Base-by-base conservation (phyloP, 2,888 invertebrate species). In the Trissoscelio sp. region DNA sequence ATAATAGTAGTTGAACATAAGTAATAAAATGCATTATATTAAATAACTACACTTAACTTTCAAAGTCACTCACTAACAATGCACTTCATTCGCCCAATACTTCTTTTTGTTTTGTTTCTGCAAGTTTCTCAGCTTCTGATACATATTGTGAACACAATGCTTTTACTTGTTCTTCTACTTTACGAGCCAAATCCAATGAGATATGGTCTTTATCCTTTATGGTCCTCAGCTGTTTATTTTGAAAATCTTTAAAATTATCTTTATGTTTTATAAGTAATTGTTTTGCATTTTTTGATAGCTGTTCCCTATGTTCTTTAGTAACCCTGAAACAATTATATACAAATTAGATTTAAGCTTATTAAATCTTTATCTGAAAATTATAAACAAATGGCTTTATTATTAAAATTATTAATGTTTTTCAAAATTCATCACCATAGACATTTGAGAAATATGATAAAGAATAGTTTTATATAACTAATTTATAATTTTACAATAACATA, bases 221-320 rank as follows among this genome's bases (percentile, higher is more conserved):
- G 86, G 94, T 94, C 87, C 95, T 96, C 0, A 95, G 91, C 75
- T 93, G 94, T 82, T 94, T 94, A 87, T 94, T 95, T 88, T 97
- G 96, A 0, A 96, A 92, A 80, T 96, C 95, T 89, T 95, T 95
- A 62, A 98, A 93, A 6, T 93, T 91, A 89, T 96, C 96, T 87
- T 96, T 95, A 83, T 96, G 95, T 90, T 96, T 96, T 2, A 96
- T 94, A 88, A 95, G 97, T 60, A 97, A 88, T 0, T 93, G 92
- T 92, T 97, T 98, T 0, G 98, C 98, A 93, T 95, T 96, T 92
- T 97, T 97, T 0, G 96, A 95, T 75, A 99, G 92, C 78, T 93
- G 94, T 92, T 98, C 98, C 84, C 99, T 93, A 88, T 98, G 96
- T 90, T 99, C 98, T 89, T 96, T 96, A 0, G 99, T 98, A 0